These are phyloP conservation scores for Drosophila parthenogenetica DNA, from an alignment of 2,888 invertebrate species.

Conservation along the genomic window DNA sequence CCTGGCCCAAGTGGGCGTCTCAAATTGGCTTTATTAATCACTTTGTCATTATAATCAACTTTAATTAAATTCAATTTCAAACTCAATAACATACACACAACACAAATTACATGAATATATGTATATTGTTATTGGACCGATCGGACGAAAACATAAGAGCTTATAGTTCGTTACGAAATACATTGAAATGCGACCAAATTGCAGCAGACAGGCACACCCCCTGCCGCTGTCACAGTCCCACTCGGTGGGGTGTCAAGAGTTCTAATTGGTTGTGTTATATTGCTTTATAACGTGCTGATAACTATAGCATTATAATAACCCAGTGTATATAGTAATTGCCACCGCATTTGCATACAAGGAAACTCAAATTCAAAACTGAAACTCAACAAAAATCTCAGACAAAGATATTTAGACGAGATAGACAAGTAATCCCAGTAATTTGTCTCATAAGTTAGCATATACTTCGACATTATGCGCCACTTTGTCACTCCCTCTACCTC, in stretches of 20 bases:
- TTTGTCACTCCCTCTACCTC: not conserved
- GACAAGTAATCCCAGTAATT: conserved; percentile 10
- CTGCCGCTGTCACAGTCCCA: not conserved
- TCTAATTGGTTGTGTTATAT: conserved; percentile 53
- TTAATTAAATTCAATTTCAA: conserved; percentile 77
- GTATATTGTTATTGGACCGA: not conserved
- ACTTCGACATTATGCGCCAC: conserved; percentile 9
- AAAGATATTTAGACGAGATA: not conserved
- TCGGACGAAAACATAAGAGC: conserved; percentile 19
- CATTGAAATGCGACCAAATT: conserved; percentile 23
- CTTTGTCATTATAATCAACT: conserved; percentile 75
- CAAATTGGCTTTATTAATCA: conserved; percentile 78
- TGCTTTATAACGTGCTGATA: conserved; percentile 48
- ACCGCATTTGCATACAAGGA: conserved; percentile 38
- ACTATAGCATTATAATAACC: conserved; percentile 26
- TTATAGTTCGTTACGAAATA: conserved; percentile 52
- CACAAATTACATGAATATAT: not conserved
- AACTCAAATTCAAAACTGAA: conserved; percentile 24
- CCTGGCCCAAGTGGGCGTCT: conserved; percentile 65
- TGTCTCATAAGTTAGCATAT: not conserved
- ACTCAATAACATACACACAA: conserved; percentile 11
- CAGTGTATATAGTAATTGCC: conserved; percentile 21
- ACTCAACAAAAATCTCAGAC: not conserved
- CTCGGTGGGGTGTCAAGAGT: conserved; percentile 43
- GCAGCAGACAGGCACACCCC: conserved; percentile 1